Evolutionary conservation across 2,888 invertebrate genomes (phyloP).

Genomic region (Drosophila lacicola): DNA sequence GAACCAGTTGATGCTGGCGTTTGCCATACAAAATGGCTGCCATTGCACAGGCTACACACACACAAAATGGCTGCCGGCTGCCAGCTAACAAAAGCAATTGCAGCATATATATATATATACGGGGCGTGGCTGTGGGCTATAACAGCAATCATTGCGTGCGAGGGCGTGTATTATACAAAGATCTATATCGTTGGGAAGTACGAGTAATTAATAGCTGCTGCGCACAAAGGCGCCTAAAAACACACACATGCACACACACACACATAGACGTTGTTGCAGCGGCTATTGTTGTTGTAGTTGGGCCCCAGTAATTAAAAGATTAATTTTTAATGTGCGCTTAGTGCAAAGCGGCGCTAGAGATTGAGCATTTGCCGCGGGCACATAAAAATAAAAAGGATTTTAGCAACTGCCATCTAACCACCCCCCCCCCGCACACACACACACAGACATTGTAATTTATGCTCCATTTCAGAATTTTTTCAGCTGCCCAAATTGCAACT

Average conservation of each 20-base stretch:
- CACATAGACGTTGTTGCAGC: slow-evolving; percentile 10
- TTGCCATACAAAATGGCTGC: slow-evolving; percentile 40
- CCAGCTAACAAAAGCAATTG: slow-evolving; percentile 35
- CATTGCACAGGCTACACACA: slow-evolving; percentile 23
- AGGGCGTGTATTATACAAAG: slow-evolving; percentile 7
- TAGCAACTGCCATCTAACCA: slow-evolving; percentile 22
- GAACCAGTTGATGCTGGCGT: neutral
- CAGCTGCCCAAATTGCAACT: slow-evolving; percentile 53
- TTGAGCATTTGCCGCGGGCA: slow-evolving; percentile 26
- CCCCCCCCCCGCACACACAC: neutral
- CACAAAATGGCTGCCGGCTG: slow-evolving; percentile 47
- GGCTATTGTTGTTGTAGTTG: slow-evolving; percentile 23
- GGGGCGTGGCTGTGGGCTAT: slow-evolving; percentile 24
- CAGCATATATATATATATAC: slow-evolving; percentile 4
- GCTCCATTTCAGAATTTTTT: slow-evolving; percentile 34
- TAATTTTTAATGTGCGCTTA: slow-evolving; percentile 76
- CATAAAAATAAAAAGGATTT: slow-evolving; percentile 49
- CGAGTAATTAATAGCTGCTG: slow-evolving; percentile 53
- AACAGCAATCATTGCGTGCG: slow-evolving; percentile 26
- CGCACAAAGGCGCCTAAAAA: slow-evolving; percentile 38
- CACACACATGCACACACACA: slow-evolving; percentile 18
- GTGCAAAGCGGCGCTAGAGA: slow-evolving; percentile 33
- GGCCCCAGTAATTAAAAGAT: slow-evolving; percentile 73
- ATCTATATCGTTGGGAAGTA: slow-evolving; percentile 28
- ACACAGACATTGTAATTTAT: slow-evolving; percentile 63